Base-by-base conservation (phyloP, 2,888 invertebrate genomes). In the Lymantria monacha region DNA sequence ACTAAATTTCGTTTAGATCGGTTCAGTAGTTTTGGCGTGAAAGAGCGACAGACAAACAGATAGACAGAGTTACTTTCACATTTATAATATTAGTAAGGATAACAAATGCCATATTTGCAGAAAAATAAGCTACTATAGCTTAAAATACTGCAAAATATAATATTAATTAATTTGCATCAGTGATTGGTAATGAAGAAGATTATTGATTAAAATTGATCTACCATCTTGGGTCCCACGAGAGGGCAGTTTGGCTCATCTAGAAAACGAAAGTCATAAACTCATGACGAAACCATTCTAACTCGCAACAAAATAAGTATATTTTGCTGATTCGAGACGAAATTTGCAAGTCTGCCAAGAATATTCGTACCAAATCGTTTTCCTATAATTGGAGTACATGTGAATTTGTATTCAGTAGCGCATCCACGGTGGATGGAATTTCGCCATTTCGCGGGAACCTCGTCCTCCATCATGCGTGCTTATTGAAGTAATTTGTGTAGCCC, bases 301-400 rank as follows among this genome's bases (percentile, higher is more conserved):
- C 76, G 73, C 77, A 85, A 85, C 86, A 85, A 91, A 89, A 90
- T 90, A 90, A 89, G 88, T 89, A 87, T 88, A 85, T 89, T 87
- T 87, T 77, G 89, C 85, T 87, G 90, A 90, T 89, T 89, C 85
- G 75, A 84, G 83, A 74, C 79, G 76, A 87, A 87, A 90, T 90
- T 90, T 91, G 90, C 90, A 91, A 91, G 88, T 91, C 87, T 89
- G 90, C 90, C 90, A 90, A 90, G 89, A 89, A 90, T 89, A 90
- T 91, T 89, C 85, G 83, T 88, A 89, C 83, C 87, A 90, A 90
- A 91, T 91, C 90, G 90, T 91, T 91, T 91, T 91, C 90, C 90
- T 90, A 90, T 91, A 91, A 91, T 91, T 91, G 90, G 90, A 90
- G 88, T 90, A 90, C 89, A 90, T 91, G 85, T 88, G 89, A 89